Percentiles rank a stretch among this genome's conserved stretches.
phyloP scores from a whole-genome alignment of 2,888 invertebrate genomes.

The Xestia c-nigrum region DNA sequence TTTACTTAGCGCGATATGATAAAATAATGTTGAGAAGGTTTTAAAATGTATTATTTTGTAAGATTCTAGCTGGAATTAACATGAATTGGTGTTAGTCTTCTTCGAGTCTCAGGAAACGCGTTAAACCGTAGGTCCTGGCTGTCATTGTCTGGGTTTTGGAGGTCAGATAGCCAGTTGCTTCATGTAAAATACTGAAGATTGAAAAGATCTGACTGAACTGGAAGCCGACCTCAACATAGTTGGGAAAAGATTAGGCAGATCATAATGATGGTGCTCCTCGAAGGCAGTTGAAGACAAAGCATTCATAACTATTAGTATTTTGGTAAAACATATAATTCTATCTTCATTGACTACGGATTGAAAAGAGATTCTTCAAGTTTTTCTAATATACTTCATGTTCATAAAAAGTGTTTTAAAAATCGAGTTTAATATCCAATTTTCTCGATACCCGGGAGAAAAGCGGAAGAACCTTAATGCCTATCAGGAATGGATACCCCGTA shows the following conservation, averaged over 20 bases:
- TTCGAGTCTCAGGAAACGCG: no score
- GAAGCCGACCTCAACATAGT: neutral
- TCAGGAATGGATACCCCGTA: neutral
- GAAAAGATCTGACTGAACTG: neutral
- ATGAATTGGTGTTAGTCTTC: neutral
- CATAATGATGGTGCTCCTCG: neutral
- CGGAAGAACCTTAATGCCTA: constrained; percentile 10
- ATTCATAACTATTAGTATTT: neutral
- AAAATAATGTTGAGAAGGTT: constrained; percentile 21
- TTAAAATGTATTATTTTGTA: constrained; percentile 10
- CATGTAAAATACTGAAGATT: neutral
- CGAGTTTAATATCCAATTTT: constrained; percentile 26
- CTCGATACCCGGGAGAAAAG: neutral
- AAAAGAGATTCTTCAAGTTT: neutral
- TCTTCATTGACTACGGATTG: neutral
- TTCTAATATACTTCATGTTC: neutral
- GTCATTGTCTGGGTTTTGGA: neutral
- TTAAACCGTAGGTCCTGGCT: no score
- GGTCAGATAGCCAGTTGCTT: neutral
- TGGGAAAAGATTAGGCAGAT: neutral
- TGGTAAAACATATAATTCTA: neutral
- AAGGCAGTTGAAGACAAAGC: neutral
- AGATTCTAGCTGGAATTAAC: neutral
- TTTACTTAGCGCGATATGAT: constrained; percentile 9
- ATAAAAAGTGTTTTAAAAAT: constrained; percentile 9